Conservation (phyloP, 2,888 invertebrate genomes). For the Diarsia mendica region DNA sequence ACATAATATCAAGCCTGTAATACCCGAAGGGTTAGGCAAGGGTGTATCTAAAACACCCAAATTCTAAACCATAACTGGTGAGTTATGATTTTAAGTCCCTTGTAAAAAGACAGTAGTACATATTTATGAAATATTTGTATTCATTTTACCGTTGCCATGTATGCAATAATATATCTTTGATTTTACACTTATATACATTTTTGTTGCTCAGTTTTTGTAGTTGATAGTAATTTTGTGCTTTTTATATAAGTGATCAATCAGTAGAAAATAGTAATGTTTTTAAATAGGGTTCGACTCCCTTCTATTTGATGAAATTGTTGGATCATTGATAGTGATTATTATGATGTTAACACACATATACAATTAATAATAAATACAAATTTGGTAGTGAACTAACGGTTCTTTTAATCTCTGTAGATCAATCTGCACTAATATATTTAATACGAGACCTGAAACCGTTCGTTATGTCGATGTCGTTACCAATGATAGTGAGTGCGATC, state of each 20-base stretch:
- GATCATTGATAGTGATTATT: background rate
- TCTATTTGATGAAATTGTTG: too few species aligned
- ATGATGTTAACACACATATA: too few species aligned
- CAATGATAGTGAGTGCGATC: background rate
- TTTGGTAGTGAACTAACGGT: too few species aligned
- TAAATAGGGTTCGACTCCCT: constrained; percentile 18
- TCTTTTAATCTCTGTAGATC: background rate
- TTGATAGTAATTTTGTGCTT: constrained; percentile 5
- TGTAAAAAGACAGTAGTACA: too few species aligned
- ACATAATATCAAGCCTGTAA: background rate
- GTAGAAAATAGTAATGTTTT: background rate
- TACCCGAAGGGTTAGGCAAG: background rate
- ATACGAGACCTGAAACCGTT: background rate
- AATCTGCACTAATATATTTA: background rate
- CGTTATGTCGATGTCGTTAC: background rate
- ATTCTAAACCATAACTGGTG: too few species aligned
- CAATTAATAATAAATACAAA: too few species aligned
- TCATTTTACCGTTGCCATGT: constrained; percentile 18
- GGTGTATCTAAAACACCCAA: background rate
- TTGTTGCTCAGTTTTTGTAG: constrained; percentile 26
- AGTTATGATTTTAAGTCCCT: background rate
- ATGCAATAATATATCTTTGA: constrained; percentile 6
- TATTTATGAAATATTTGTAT: background rate
- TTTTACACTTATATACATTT: too few species aligned
- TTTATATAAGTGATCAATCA: constrained; percentile 1